phyloP scores from a whole-genome alignment of 2,113 vertebrate species.

The Ochotona princeps region DNA sequence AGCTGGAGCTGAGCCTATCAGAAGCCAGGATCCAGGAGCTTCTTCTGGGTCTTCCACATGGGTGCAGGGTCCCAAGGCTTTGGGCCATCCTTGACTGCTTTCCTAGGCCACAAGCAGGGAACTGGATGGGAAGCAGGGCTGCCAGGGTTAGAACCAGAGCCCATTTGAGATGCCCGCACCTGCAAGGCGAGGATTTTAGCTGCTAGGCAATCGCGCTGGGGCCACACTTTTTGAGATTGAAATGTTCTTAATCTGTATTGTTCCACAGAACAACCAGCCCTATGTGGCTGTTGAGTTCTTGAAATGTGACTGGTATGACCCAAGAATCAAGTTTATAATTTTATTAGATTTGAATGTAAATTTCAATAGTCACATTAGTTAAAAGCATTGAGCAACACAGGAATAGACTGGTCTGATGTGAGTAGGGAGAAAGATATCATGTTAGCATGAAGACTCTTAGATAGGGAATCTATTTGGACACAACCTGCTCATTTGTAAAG shows the following conservation, averaged over 20 bases:
- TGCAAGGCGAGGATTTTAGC: too few species aligned
- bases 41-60: too few species aligned
- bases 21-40: too few species aligned
- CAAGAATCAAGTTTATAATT: neutral
- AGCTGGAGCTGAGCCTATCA: too few species aligned
- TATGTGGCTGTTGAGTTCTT: neutral
- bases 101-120: too few species aligned
- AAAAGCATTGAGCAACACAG: neutral
- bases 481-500: neutral
- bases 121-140: too few species aligned
- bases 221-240: neutral
- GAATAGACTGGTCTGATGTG: neutral
- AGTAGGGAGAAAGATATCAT: neutral
- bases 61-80: too few species aligned
- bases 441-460: neutral
- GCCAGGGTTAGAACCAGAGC: too few species aligned
- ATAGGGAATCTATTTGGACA: neutral
- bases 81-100: too few species aligned
- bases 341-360: neutral
- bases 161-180: too few species aligned
- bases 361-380: neutral
- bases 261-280: neutral
- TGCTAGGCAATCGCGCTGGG: too few species aligned
- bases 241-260: neutral
- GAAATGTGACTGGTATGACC: neutral